Percentiles rank a stretch among this genome's conserved stretches.
Conservation (phyloP, 1,140 invertebrate genomes). For the Venustaconcha ellipsiformis region DNA sequence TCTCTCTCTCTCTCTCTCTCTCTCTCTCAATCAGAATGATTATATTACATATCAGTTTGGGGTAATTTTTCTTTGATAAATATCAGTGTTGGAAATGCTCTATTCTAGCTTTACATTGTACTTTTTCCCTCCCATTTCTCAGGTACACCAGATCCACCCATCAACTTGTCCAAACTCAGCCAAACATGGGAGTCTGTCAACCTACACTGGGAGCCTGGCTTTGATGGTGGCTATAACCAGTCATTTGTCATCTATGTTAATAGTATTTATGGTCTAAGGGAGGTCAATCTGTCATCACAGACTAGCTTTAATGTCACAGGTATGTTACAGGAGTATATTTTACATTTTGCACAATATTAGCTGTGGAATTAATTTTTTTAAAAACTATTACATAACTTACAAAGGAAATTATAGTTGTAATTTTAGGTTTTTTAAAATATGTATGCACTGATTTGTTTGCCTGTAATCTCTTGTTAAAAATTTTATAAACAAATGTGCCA, state of each 20-base stretch:
- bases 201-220: constrained; percentile 50
- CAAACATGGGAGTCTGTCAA: constrained; percentile 53
- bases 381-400: background rate
- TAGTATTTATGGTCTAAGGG: constrained; percentile 14
- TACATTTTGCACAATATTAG: constrained; percentile 13
- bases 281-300: constrained; percentile 21
- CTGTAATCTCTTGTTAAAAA: too few species aligned
- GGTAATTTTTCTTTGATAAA: too few species aligned
- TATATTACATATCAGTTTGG: too few species aligned
- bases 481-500: too few species aligned
- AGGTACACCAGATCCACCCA: constrained; percentile 50
- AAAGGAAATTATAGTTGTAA: constrained; percentile 2
- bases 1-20: too few species aligned
- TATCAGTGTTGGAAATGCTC: too few species aligned
- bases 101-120: background rate
- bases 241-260: constrained; percentile 36
- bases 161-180: constrained; percentile 18
- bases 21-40: too few species aligned
- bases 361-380: constrained; percentile 1
- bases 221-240: constrained; percentile 55
- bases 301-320: constrained; percentile 43
- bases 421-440: background rate
- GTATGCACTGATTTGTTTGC: constrained; percentile 2
- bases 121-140: constrained; percentile 2
- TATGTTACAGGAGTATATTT: constrained; percentile 17